Percentiles rank a stretch among this genome's conserved stretches.
Evolutionary conservation across 1,140 invertebrate species (phyloP).

Genomic region (Fopius arisanus): DNA sequence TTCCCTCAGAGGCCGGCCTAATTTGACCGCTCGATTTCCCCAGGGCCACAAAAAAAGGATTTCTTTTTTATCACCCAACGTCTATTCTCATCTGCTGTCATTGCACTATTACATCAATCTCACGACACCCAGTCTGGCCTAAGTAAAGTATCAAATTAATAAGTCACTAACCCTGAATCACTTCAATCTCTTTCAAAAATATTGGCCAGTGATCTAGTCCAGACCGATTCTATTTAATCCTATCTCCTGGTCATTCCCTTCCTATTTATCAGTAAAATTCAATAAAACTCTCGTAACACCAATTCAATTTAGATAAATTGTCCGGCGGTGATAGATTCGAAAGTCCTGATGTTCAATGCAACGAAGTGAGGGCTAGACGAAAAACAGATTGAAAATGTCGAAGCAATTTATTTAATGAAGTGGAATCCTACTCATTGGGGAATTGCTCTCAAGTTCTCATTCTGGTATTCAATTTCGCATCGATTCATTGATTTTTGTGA

Average conservation of each 20-base stretch:
- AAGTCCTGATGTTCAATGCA: not conserved
- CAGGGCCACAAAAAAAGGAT: conserved; percentile 25
- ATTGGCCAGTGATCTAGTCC: no score
- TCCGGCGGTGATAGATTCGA: not conserved
- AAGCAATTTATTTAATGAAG: not conserved
- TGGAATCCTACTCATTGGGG: not conserved
- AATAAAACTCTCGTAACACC: not conserved
- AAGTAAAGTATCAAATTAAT: not conserved
- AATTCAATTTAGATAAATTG: not conserved
- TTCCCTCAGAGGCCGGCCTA: conserved; percentile 13
- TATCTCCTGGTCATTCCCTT: no score
- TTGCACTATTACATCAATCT: not conserved
- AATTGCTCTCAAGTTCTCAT: not conserved
- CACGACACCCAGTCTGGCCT: not conserved
- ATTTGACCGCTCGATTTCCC: conserved; percentile 34
- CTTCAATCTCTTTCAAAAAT: not conserved
- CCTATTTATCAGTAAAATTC: not conserved
- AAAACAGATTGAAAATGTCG: not conserved
- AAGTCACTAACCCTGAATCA: not conserved
- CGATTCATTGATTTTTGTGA: not conserved
- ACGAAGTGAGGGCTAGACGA: not conserved
- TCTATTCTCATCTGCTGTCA: not conserved
- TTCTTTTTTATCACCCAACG: conserved; percentile 28
- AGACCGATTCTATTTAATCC: no score
- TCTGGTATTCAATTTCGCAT: not conserved